Conservation (phyloP, 2,797 vertebrate species). For the Coranthus polyacanthus region DNA sequence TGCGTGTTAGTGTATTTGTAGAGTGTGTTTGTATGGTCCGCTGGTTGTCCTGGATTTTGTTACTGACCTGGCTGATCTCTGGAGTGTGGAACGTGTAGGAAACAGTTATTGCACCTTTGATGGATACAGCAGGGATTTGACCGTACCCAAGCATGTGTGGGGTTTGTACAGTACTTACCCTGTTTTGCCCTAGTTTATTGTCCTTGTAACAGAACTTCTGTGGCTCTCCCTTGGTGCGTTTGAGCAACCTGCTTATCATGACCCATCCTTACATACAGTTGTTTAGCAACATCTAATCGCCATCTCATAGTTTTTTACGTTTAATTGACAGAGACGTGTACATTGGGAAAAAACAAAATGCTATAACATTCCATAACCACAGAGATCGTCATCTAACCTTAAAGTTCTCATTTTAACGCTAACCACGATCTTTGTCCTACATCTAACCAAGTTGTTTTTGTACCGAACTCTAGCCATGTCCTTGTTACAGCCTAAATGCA, state of each 20-base stretch:
- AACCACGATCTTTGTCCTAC: too few species aligned
- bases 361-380: too few species aligned
- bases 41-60: conserved; percentile 71
- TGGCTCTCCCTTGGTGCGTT: background rate
- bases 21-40: conserved; percentile 35
- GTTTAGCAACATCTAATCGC: background rate
- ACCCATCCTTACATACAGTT: background rate
- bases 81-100: conserved; percentile 69
- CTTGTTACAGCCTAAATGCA: too few species aligned
- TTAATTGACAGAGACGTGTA: too few species aligned
- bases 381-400: too few species aligned
- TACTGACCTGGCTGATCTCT: conserved; percentile 78
- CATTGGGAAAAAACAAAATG: too few species aligned
- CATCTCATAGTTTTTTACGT: background rate
- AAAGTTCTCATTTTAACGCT: too few species aligned
- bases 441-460: too few species aligned
- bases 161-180: conserved; percentile 60
- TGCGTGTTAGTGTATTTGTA: conserved; percentile 19
- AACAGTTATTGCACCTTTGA: conserved; percentile 74
- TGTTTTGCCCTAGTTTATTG: conserved; percentile 74
- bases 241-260: background rate
- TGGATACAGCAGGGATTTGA: conserved; percentile 76
- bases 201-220: conserved; percentile 51
- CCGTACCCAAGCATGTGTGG: conserved; percentile 61
- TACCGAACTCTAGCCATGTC: too few species aligned